These are phyloP conservation scores for Apis florea DNA, from an alignment of 1,140 invertebrate genomes.

Conservation along the genomic window DNA sequence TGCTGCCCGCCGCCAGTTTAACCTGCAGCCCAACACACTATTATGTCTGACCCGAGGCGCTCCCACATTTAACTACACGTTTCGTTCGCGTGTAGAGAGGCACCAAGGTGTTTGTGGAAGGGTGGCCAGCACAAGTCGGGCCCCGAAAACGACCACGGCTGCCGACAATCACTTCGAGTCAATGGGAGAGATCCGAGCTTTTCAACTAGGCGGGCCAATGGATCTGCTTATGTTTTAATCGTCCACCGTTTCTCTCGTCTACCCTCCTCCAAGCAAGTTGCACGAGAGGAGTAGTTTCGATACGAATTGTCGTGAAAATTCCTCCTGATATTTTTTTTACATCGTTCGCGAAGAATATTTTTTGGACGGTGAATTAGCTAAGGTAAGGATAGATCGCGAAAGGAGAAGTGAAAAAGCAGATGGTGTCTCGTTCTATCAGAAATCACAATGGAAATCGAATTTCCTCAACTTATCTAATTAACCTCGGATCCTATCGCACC, in stretches of 20 bases:
- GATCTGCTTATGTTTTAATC: conserved; percentile 38
- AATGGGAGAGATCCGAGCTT: conserved; percentile 33
- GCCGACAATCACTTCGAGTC: conserved; percentile 52
- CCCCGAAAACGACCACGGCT: not conserved
- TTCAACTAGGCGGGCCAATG: not conserved
- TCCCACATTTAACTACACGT: conserved; percentile 76
- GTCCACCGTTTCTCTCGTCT: not conserved
- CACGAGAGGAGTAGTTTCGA: too few species aligned
- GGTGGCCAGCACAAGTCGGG: not conserved
- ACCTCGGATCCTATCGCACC: not conserved
- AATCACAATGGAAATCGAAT: not conserved
- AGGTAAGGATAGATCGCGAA: too few species aligned
- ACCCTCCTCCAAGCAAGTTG: too few species aligned
- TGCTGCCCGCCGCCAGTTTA: conserved; percentile 71
- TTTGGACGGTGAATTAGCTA: too few species aligned
- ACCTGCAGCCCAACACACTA: conserved; percentile 76
- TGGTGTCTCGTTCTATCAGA: not conserved
- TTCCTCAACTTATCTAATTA: not conserved
- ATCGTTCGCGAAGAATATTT: too few species aligned
- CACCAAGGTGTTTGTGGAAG: not conserved
- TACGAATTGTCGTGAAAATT: too few species aligned
- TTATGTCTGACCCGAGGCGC: conserved; percentile 77
- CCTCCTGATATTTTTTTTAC: too few species aligned
- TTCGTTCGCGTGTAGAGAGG: conserved; percentile 3
- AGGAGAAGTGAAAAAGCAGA: too few species aligned